Base-by-base conservation (phyloP, 2,113 vertebrate species). In the Rhinolophus ferrumequinum region DNA sequence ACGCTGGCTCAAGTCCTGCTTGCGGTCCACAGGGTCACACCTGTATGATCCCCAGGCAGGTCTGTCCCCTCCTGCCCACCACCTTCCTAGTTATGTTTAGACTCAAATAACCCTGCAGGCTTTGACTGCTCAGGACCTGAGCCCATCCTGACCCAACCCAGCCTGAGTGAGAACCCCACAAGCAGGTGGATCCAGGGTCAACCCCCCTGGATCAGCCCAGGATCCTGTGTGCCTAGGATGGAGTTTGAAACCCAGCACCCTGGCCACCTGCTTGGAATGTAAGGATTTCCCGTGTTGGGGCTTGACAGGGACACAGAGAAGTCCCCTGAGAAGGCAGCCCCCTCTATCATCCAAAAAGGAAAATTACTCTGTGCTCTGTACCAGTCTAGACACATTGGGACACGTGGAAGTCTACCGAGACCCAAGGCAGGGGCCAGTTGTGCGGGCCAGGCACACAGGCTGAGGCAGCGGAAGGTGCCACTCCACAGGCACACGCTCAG, bases 381-480 rank as follows among this genome's bases (percentile, higher is more conserved):
- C 3, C 0, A 11, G 62, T 83, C 50, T 21, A 81, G 35, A 77
- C 19, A 56, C 52, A 12, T 1, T 2, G 6, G 44, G 67, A 5
- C 47, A 18, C 2, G 1, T 21, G 56, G 52, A 75, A 6, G 24
- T 21, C 26, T 33, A 6, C 24, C 0, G 35, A 94, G 66, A 70
- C 44, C 38, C 19, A 54, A 24, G 7, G 35, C 6, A 0, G 47
- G 75, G 33, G 52, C 16, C 79, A 35, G 52, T 8, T 18, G 35
- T 19, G 52, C 19, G 0, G n/a, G 50, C 22, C 54, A 44, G 19
- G 44, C 12, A 50, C 58, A 26, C 12, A 56, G 73, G n/a, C 11
- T 6, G 44, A 58, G 28, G 44, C 41, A 35, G 54, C 14, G 8
- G 26, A 2, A 18, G 4, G 26, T 9, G 4, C 14, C 0, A 1